Base-by-base conservation (phyloP, 2,888 invertebrate species). In the Boloria euphrosyne region DNA sequence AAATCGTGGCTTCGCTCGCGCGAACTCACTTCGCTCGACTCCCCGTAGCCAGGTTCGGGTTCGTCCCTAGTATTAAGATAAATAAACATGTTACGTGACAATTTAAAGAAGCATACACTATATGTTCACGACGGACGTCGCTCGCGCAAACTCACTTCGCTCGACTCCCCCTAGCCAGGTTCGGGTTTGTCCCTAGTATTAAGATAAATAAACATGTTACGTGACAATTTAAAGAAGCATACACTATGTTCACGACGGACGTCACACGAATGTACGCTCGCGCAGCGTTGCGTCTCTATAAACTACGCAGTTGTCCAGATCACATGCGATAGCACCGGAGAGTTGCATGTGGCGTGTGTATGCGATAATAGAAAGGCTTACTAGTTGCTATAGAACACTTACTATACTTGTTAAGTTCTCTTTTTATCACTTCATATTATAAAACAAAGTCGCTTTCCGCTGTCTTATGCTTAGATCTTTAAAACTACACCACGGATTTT, bases 231-330 rank as follows among this genome's bases (percentile, higher is more conserved):
- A 54, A 49, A 69, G 67, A 59, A 59, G 44, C 53, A 53, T 65
- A 58, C 46, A 52, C 52, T 27, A 44, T 57, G 44, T 50, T n/a
- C 52, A 52, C 31, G 22, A 52, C 59, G 57, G 50, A 64, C 69
- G 69, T 67, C 69, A 69, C 43, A 62, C 52, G 52, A 55, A 64
- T 63, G 22, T 22, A 22, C 22, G 64, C 57, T 50, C 69, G 61
- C 53, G 52, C 58, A 62, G 58, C 67, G 70, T 69, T 64, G 67
- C 65, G 78, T 80, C 81, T 82, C 80, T 80, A 80, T 79, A 80
- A 83, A 85, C 86, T 87, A 84, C 89, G 88, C 89, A 89, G 88
- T 88, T 84, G 81, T 53, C 67, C 52, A 63, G 69, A 66, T 73
- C 81, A 85, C 80, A 78, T 76, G 75, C 74, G 77, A 67, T 70